Evolutionary conservation across 2,888 invertebrate genomes (phyloP).

Genomic region (Cosmia trapezina): DNA sequence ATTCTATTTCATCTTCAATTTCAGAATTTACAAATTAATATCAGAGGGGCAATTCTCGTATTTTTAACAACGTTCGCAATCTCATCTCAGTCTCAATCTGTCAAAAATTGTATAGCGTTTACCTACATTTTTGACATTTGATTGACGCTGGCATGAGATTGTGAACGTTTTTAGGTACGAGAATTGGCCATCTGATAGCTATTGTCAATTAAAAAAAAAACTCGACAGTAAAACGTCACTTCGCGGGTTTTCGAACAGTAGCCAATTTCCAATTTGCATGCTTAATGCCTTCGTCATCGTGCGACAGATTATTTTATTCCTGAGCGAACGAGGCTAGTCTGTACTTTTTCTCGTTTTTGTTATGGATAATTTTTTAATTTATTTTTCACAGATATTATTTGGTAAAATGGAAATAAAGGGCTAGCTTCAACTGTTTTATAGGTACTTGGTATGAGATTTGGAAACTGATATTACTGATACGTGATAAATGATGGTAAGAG

Average conservation of each 20-base stretch:
- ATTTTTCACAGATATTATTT: conserved; percentile 14
- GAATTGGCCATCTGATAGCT: too few relatives aligned
- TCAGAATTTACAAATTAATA: conserved; percentile 22
- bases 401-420: neutral
- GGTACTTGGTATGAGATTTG: neutral
- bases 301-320: conserved; percentile 61
- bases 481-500: too few relatives aligned
- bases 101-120: too few relatives aligned
- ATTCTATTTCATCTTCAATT: neutral
- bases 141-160: too few relatives aligned
- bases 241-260: conserved; percentile 58
- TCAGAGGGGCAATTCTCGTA: too few relatives aligned
- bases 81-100: too few relatives aligned
- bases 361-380: conserved; percentile 7
- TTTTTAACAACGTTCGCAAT: too few relatives aligned
- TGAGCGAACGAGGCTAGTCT: conserved; percentile 51
- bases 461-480: neutral
- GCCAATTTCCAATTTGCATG: conserved; percentile 68
- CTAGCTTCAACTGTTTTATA: neutral
- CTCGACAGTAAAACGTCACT: conserved; percentile 46
- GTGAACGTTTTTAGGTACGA: too few relatives aligned
- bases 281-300: conserved; percentile 62
- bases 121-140: too few relatives aligned
- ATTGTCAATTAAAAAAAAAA: conserved; percentile 53
- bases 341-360: conserved; percentile 20